Base-by-base conservation (phyloP, 2,797 vertebrate species). In the Myripristis jacobus region DNA sequence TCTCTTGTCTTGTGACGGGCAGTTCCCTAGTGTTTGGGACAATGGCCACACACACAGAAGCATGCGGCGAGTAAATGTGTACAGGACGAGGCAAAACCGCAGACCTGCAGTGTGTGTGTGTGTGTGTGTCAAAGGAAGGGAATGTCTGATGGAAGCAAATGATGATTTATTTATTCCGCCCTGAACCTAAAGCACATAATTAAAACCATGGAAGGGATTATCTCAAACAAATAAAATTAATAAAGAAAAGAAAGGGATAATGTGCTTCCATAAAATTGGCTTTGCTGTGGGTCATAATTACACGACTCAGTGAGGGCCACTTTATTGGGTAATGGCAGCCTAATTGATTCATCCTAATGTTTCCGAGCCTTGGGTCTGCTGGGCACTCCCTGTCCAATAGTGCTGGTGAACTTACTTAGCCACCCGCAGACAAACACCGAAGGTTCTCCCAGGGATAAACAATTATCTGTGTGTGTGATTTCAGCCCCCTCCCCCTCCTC, bases 281-380 rank as follows among this genome's bases (percentile, higher is more conserved):
- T 92, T 91, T 90, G 91, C 91, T 92, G 85, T 89, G 92, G 92
- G 91, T 94, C 90, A 89, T 92, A 93, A 94, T 95, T 93, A 94
- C 90, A 91, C 83, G 85, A 93, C 82, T 92, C 92, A 93, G 86
- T 84, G 88, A 90, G 90, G 90, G 89, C 85, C 88, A 87, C 89
- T 92, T 92, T 88, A 91, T 89, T 91, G 89, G 76, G 73, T 93
- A 95, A 93, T 90, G 89, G 88, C 89, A 67, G 84, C 77, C 82
- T 94, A 94, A 94, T 94, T 94, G 92, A 94, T 94, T 93, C 88
- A 83, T 92, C 86, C 91, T 93, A 90, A 94, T 93, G 91, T 90
- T 92, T 86, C 75, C 70, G 75, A 92, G 91, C 75, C 85, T 83
- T 70, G 80, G 86, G 87, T 90, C 89, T 87, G 87, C 75, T 80